These are phyloP conservation scores for Papilio polytes DNA, from an alignment of 1,140 invertebrate genomes.

Conservation along the genomic window DNA sequence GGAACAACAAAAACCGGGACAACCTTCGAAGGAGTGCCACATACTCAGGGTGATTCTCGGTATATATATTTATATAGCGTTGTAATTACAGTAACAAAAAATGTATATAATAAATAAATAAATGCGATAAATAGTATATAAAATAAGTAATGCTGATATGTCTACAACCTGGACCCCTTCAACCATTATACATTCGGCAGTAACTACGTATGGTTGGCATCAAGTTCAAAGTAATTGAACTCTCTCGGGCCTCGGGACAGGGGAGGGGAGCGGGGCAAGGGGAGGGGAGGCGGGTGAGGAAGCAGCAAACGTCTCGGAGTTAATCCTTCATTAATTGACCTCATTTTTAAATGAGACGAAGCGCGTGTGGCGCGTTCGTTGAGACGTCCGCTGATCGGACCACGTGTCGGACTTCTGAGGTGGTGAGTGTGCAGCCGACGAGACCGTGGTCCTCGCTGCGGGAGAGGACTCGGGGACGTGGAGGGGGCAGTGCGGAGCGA, in stretches of 20 bases:
- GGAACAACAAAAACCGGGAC: conserved; percentile 84
- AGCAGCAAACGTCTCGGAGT: conserved; percentile 68
- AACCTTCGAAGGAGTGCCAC: conserved; percentile 84
- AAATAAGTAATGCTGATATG: conserved; percentile 70
- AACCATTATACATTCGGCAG: conserved; percentile 80
- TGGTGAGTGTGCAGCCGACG: conserved; percentile 50
- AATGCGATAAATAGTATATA: conserved; percentile 81
- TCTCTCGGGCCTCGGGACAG: conserved; percentile 52
- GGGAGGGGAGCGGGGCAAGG: conserved; percentile 42
- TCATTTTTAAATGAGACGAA: conserved; percentile 71
- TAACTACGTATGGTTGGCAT: conserved; percentile 67
- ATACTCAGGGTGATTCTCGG: conserved; percentile 66
- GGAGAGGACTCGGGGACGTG: conserved; percentile 43
- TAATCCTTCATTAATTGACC: conserved; percentile 80
- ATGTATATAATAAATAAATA: conserved; percentile 73
- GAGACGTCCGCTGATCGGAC: conserved; percentile 63
- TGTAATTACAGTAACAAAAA: conserved; percentile 58
- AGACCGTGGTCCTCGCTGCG: conserved; percentile 24
- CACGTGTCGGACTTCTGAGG: conserved; percentile 47
- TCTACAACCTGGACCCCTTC: conserved; percentile 83
- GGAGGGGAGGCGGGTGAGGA: conserved; percentile 29
- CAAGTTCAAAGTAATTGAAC: conserved; percentile 79
- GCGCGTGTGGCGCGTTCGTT: conserved; percentile 48
- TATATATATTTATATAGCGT: conserved; percentile 61
- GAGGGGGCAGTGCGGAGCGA: conserved; percentile 45